Evolutionary conservation across 2,888 invertebrate genomes (phyloP).

Genomic region (Lasioglossum morio): DNA sequence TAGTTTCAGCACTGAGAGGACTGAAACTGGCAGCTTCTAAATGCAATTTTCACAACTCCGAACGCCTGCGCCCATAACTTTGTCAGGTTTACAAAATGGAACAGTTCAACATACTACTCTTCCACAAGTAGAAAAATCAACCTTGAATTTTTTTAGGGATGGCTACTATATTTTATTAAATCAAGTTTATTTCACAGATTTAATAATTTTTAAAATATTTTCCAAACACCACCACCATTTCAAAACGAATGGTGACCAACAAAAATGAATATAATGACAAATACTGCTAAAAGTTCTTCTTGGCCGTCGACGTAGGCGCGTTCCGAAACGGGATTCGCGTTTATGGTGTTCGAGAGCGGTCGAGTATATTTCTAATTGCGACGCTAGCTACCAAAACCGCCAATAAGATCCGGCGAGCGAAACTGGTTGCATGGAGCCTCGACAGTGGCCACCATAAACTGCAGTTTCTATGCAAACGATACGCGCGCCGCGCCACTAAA

Average conservation of each 20-base stretch:
- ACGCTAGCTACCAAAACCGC: slow-evolving; percentile 66
- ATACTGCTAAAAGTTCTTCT: too few species aligned
- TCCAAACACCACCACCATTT: neutral
- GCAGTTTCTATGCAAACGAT: slow-evolving; percentile 71
- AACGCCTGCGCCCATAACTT: neutral
- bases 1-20: neutral
- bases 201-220: neutral
- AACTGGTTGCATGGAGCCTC: slow-evolving; percentile 37
- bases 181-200: neutral
- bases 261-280: too few species aligned
- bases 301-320: neutral
- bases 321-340: slow-evolving; percentile 62
- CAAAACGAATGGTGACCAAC: neutral
- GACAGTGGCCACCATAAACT: slow-evolving; percentile 49
- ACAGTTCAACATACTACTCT: neutral
- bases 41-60: neutral
- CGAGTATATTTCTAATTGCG: slow-evolving; percentile 75
- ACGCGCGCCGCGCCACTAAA: slow-evolving; percentile 60
- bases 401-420: slow-evolving; percentile 38
- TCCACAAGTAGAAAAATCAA: neutral
- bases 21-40: neutral
- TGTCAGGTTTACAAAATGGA: neutral
- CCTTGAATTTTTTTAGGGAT: neutral
- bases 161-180: neutral
- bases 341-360: slow-evolving; percentile 69